phyloP scores from a whole-genome alignment of 2,113 vertebrate species.

The Ageneiosus marmoratus region DNA sequence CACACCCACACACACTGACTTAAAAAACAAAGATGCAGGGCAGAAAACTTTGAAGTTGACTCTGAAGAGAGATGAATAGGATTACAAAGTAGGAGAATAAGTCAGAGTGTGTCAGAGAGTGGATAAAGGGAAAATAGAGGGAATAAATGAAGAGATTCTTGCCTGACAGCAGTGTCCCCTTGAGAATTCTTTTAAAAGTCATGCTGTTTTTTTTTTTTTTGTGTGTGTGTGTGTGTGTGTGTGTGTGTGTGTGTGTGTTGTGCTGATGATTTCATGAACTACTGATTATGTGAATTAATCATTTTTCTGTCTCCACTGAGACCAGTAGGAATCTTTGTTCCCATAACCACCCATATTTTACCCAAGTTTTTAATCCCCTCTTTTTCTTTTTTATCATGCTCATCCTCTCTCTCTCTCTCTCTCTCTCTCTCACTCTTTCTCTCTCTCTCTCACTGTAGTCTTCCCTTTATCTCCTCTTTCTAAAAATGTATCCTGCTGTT shows the following conservation, averaged over 20 bases:
- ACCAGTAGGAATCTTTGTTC: not conserved
- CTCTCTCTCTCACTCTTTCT: slow-evolving; percentile 20
- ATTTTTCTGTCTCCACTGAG: slow-evolving; percentile 47
- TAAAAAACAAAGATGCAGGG: not conserved
- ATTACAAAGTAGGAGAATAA: slow-evolving; percentile 10
- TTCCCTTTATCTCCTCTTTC: slow-evolving; percentile 43
- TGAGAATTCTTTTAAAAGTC: slow-evolving; percentile 20
- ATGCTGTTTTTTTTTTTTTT: too few species aligned
- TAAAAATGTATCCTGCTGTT: slow-evolving; percentile 61
- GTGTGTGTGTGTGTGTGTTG: not conserved
- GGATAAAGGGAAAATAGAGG: slow-evolving; percentile 12
- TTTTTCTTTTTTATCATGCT: slow-evolving; percentile 40
- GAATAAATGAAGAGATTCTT: slow-evolving; percentile 35
- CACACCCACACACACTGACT: not conserved
- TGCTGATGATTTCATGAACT: slow-evolving; percentile 4
- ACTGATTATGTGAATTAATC: slow-evolving; percentile 6
- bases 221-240: not conserved
- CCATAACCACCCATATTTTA: slow-evolving; percentile 49
- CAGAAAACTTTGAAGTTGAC: slow-evolving; percentile 4
- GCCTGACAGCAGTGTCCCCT: slow-evolving; percentile 9
- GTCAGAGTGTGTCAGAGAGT: not conserved
- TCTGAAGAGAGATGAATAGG: slow-evolving; percentile 33
- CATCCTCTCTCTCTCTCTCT: slow-evolving; percentile 23
- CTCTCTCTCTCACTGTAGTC: slow-evolving; percentile 32
- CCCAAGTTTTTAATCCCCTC: slow-evolving; percentile 41